Evolutionary conservation across 2,888 invertebrate species (phyloP), one percentile per base, ranked within the genome.

Genomic region (Micropterix aruncella): DNA sequence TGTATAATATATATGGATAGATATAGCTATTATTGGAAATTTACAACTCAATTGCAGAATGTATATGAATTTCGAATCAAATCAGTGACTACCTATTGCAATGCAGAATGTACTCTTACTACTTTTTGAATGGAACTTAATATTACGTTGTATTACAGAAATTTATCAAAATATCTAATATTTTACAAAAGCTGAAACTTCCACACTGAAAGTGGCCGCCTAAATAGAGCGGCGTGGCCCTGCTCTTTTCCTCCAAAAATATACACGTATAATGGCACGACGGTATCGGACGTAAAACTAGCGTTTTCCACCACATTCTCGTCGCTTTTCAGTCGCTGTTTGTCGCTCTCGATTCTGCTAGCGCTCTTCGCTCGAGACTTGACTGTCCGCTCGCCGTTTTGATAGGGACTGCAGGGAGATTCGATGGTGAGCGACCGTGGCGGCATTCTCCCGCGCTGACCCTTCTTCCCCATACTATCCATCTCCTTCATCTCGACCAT

Each of bases 221-320:
- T 80, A 54, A 86, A 80, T 45, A 81, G 75, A 14, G 85, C 84
- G 2, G 81, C 77, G 53, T 85, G 83, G 12, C 83, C 81, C 41
- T 82, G 79, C 59, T 89, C 88, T 54, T 80, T 79, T 0, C 90
- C 90, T 1, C 89, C 89, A 47, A 86, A 74, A 45, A 90, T 58
- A 55, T 80, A 83, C 48, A 83, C 72, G 54, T 76, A 79, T 37
- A 79, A 59, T 1, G 74, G 73, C 36, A 74, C 64, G 16, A 66
- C 67, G 4, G 65, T 63, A 12, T 72, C 72, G 2, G 62, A 55
- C 2, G 58, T 53, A 5, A 58, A 53, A 37, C 58, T 57, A 19
- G 52, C 48, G 38, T 48, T 52, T 41, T 57, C 55, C 18, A 47
- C 45, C 45, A 50, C 44, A 36, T 45, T 48, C 14, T 47, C 53